Evolutionary conservation across 2,888 invertebrate genomes (phyloP), one percentile per base, ranked within the genome.

Genomic region (Lampropteryx suffumata): DNA sequence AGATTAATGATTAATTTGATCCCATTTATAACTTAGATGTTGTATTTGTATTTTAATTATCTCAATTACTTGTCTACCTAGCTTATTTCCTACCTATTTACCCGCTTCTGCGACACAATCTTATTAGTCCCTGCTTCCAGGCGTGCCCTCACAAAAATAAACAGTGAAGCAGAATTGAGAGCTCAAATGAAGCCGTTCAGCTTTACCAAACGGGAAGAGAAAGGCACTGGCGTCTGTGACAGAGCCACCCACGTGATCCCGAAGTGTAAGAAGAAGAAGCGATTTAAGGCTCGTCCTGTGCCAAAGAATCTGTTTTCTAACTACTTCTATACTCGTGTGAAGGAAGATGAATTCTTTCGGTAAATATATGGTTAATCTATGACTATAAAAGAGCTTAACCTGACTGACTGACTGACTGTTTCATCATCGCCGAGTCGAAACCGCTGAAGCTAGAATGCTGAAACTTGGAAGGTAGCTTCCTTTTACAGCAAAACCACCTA

Each of bases 321-420:
- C 66, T 93, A 93, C 57, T 91, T 94, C 64, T 94, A 94, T 58
- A 92, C 93, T 57, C 94, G 93, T 71, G 93, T 93, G 91, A 91
- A 93, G 58, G 94, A 95, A 69, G 93, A 94, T 62, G 94, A 94
- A 59, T 95, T 93, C 79, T 94, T 93, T 74, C 91, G 94, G 94
- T 94, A 48, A 14, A 24, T 1, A 32, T 8, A 13, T 32, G 6
- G 7, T 8, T 17, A 17, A 17, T 17, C 4, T 17, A 17, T 17
- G n/a, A n/a, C n/a, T n/a, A n/a, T n/a, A n/a, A n/a, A n/a, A n/a
- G n/a, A n/a, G n/a, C n/a, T n/a, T n/a, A n/a, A n/a, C n/a, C n/a
- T n/a, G n/a, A n/a, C n/a, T n/a, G n/a, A n/a, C n/a, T n/a, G n/a
- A n/a, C n/a, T n/a, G n/a, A n/a, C n/a, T n/a, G n/a, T n/a, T n/a